Conservation (phyloP, 2,113 vertebrate species). For the Casuarius casuarius region DNA sequence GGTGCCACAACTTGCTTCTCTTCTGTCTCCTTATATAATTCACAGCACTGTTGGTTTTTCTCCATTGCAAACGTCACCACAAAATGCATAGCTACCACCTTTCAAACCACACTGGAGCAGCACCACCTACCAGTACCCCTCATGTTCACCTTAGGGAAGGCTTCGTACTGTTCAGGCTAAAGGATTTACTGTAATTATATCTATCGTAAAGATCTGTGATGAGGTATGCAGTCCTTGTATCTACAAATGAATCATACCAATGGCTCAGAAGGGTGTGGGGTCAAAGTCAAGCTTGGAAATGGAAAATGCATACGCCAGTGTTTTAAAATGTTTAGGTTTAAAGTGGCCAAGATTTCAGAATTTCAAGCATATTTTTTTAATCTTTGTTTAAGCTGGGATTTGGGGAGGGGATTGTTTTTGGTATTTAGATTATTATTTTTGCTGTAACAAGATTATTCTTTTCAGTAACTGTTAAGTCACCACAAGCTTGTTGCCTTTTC, state of each 20-base stretch:
- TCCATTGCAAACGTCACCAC: background rate
- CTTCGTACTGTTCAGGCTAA: background rate
- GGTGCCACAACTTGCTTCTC: background rate
- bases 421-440: slow-evolving; percentile 62
- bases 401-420: slow-evolving; percentile 3
- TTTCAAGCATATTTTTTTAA: slow-evolving; percentile 18
- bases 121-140: background rate
- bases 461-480: slow-evolving; percentile 28
- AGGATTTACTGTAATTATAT: background rate
- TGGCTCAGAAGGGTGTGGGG: background rate
- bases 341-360: slow-evolving; percentile 36
- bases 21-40: background rate
- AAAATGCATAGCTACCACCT: background rate
- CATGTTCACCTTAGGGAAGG: background rate
- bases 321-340: slow-evolving; percentile 1
- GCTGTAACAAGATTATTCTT: slow-evolving; percentile 36
- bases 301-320: slow-evolving; percentile 16
- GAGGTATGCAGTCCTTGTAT: background rate
- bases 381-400: slow-evolving; percentile 27
- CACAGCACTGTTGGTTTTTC: background rate
- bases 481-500: slow-evolving; percentile 17
- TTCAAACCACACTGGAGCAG: background rate
- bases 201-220: background rate
- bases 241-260: slow-evolving; percentile 11
- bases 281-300: background rate